Percentiles rank a stretch among this genome's conserved stretches.
Conservation (phyloP, 2,888 invertebrate species). For the Drosophila anomalata region DNA sequence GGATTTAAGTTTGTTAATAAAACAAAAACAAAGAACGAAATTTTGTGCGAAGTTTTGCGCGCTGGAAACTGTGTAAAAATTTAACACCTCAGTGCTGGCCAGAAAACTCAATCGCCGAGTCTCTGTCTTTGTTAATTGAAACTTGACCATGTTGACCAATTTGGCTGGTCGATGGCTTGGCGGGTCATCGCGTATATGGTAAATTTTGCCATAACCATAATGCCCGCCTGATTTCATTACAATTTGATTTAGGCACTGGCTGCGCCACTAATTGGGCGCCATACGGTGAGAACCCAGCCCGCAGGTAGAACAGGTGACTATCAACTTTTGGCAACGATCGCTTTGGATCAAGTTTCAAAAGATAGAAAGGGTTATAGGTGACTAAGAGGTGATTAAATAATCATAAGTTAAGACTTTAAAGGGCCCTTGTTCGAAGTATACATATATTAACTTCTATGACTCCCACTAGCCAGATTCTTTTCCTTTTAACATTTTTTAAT, state of each 20-base stretch:
- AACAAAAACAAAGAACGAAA: conserved; percentile 19
- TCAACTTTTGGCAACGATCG: background rate
- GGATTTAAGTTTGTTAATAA: conserved; percentile 8
- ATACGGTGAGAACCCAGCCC: conserved; percentile 73
- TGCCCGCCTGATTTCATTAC: conserved; percentile 72
- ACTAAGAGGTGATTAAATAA: background rate
- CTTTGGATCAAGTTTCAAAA: background rate
- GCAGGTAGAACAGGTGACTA: conserved; percentile 9
- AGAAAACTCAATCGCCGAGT: conserved; percentile 58
- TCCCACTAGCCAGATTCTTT: too few species aligned
- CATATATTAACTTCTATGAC: too few species aligned
- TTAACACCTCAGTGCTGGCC: conserved; percentile 75
- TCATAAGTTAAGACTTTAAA: background rate
- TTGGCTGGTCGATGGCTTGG: conserved; percentile 44
- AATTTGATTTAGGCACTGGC: conserved; percentile 76
- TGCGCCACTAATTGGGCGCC: conserved; percentile 73
- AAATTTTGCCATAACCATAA: conserved; percentile 81
- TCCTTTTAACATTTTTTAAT: background rate
- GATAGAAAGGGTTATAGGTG: background rate
- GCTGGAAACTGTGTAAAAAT: conserved; percentile 77
- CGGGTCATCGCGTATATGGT: conserved; percentile 71
- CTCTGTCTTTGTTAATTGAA: conserved; percentile 70
- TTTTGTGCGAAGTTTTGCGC: conserved; percentile 61
- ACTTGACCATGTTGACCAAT: conserved; percentile 80
- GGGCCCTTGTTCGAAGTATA: too few species aligned